Base-by-base conservation (phyloP, 2,113 vertebrate species). In the Glaucidium brasilianum region DNA sequence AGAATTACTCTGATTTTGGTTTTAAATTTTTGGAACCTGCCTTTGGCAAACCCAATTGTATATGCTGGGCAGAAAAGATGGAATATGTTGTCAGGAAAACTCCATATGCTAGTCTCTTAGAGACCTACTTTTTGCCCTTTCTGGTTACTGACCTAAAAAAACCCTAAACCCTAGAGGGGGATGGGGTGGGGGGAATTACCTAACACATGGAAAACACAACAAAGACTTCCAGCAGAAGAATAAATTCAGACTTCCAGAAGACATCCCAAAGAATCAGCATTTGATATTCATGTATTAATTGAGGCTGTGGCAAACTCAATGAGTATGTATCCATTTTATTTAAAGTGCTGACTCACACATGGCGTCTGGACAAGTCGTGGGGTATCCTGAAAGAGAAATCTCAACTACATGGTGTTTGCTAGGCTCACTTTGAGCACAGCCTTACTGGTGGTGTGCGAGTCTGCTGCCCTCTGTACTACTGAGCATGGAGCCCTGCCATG, bases 351-450 rank as follows among this genome's bases (percentile, higher is more conserved):
- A 59, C 37, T 59, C 45, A 60, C 6, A 43, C 6, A 3, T 22
- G 12, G 43, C 32, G 15, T 25, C 25, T 50, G 45, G 16, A 19
- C 43, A 82, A 86, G 52, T 67, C 0, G 0, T 47, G 34, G 29
- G 43, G 22, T 39, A 59, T 45, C 45, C 56, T 71, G 68, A 75
- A 60, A 76, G 50, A 30, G 35, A 53, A 90, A 45, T 29, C 29
- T 58, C 50, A 71, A 50, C 30, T 72, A 20, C 2, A 0, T 2
- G 1, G 17, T 43, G 9, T 60, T 82, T 2, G 0, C 60, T 52
- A 49, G 45, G 45, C n/a, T 64, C 22, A 32, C 41, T 86, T 58
- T 0, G 2, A 74, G 21, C 47, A n/a, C 45, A n/a, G 11, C 25
- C 41, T 52, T 45, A 25, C 35, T 15, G 29, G 20, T 25, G 18